Evolutionary conservation across 2,113 vertebrate genomes (phyloP), one percentile per base, ranked within the genome.

Genomic region (Candoia aspera): DNA sequence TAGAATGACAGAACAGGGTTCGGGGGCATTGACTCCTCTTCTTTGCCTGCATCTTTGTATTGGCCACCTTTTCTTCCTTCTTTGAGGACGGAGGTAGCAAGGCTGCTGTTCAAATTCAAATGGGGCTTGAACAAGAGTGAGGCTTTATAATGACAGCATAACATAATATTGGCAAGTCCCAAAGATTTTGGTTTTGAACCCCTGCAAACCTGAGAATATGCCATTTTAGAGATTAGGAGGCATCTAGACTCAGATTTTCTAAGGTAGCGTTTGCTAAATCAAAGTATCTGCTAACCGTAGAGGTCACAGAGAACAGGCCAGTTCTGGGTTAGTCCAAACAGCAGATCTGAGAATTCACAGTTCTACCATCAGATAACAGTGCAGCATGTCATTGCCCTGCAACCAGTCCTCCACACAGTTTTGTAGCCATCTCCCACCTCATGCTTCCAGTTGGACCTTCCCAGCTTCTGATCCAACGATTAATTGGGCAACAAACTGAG

Each of bases 1-100:
- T 68, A 62, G 64, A 49, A 29, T 92, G 91, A 85, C 79, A 91
- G n/a, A 49, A 85, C 84, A 55, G 79, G n/a, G n/a, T 55, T 89
- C 37, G 53, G 91, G 91, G 87, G 79, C 87, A 42, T 49, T 64
- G 49, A 58, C n/a, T 92, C 8, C 19, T 85, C 73, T 64, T 79
- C 79, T 92, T 84, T 89, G 73, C 73, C 79, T 85, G n/a, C 33
- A n/a, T 12, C 15, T 88, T 92, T 17, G 1, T 64, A 49, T 54
- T 53, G 73, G 73, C 57, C 58, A 84, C 59, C 23, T 64, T 85
- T 29, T 55, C 42, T 89, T 42, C 33, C 58, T 85, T 57, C 33
- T 23, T n/a, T 64, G 73, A 92, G 83, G 8, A 15, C n/a, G 29
- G 19, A 10, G 21, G 19, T 54, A 85, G 37, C 58, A 58, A 33